Percentiles rank a stretch among this genome's conserved stretches.
These are phyloP conservation scores for Tiliacea citrago DNA, from an alignment of 2,888 invertebrate genomes.

Conservation along the genomic window DNA sequence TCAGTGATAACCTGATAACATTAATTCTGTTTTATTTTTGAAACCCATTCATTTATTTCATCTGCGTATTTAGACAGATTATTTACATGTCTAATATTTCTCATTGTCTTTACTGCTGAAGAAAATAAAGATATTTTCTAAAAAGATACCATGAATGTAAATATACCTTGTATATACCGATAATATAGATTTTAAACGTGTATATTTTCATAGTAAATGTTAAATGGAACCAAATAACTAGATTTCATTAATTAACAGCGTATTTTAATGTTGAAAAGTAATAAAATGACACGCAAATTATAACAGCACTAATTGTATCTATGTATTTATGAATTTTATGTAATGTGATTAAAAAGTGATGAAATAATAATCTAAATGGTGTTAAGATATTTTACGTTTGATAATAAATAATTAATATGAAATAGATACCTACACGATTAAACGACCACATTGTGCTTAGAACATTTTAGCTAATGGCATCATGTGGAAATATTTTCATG, in stretches of 20 bases:
- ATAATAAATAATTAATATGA: constrained; percentile 38
- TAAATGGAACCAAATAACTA: constrained; percentile 90
- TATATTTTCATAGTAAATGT: constrained; percentile 90
- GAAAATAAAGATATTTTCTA: constrained; percentile 70
- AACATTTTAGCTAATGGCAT: constrained; percentile 47
- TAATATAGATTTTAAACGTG: constrained; percentile 83
- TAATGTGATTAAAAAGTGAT: constrained; percentile 72
- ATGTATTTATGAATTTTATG: constrained; percentile 50
- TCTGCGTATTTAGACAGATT: constrained; percentile 26
- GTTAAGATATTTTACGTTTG: constrained; percentile 58
- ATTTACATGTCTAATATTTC: constrained; percentile 34
- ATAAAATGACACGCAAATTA: constrained; percentile 56
- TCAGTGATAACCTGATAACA: constrained; percentile 9
- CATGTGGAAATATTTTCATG: constrained; percentile 63
- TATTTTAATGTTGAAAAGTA: constrained; percentile 51
- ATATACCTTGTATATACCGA: constrained; percentile 73
- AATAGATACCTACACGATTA: constrained; percentile 33
- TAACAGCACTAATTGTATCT: constrained; percentile 53
- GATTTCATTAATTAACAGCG: constrained; percentile 61
- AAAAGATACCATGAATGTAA: constrained; percentile 78
- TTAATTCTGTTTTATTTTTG: neutral
- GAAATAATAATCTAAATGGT: constrained; percentile 58
- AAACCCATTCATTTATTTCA: constrained; percentile 17
- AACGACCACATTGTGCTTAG: constrained; percentile 50
- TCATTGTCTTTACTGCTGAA: constrained; percentile 37